phyloP scores from a whole-genome alignment of 2,113 vertebrate species.

The Mastomys natalensis region DNA sequence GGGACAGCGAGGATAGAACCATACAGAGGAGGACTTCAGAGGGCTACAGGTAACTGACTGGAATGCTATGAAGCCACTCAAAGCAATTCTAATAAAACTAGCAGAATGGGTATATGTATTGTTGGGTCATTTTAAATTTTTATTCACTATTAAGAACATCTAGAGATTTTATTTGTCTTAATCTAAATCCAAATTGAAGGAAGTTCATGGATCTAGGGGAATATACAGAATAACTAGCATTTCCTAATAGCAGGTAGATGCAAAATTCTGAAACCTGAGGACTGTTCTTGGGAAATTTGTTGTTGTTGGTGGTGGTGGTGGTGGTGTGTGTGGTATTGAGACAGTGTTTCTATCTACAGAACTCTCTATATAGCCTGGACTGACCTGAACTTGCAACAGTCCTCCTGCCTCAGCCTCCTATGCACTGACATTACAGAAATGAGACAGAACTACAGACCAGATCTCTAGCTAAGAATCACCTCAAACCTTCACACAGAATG shows the following conservation, averaged over 20 bases:
- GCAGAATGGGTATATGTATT: background rate
- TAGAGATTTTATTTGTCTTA: background rate
- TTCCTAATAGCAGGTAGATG: conserved; percentile 22
- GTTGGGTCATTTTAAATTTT: background rate
- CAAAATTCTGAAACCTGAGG: conserved; percentile 6
- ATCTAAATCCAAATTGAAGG: background rate
- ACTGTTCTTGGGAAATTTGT: background rate
- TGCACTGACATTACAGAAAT: background rate
- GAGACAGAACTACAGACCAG: background rate
- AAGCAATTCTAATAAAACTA: background rate
- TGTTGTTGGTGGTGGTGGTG: background rate
- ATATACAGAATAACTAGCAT: background rate
- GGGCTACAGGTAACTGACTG: background rate
- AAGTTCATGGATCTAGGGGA: background rate
- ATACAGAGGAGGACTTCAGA: background rate
- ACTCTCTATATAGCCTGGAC: background rate
- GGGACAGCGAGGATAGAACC: background rate
- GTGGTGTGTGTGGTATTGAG: background rate
- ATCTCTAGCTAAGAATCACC: background rate
- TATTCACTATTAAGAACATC: background rate
- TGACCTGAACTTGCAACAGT: background rate
- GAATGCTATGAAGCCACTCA: background rate
- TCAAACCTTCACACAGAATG: background rate
- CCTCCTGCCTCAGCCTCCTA: background rate
- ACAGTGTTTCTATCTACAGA: background rate